Evolutionary conservation across 2,888 invertebrate species (phyloP).

Genomic region (Adelphocoris suturalis): DNA sequence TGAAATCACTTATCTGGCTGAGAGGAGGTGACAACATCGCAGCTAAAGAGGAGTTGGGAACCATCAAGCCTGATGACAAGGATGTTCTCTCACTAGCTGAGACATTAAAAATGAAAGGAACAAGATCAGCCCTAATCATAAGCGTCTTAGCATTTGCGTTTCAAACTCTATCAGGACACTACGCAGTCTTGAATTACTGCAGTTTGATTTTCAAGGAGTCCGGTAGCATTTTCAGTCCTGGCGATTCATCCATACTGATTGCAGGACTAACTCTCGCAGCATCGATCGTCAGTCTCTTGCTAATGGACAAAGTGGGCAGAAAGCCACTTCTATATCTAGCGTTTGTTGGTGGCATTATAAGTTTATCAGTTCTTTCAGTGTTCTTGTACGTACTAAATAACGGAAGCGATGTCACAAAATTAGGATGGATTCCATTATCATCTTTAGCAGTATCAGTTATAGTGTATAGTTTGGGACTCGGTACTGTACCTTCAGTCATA

Average conservation of each 20-base stretch:
- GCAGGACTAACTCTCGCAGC: neutral
- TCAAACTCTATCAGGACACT: slow-evolving; percentile 53
- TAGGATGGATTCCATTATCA: slow-evolving; percentile 50
- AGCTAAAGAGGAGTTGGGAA: slow-evolving; percentile 4
- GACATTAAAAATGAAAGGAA: slow-evolving; percentile 28
- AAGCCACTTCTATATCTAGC: slow-evolving; percentile 45
- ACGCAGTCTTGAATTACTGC: slow-evolving; percentile 47
- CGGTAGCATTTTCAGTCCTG: slow-evolving; percentile 49
- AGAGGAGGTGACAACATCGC: neutral
- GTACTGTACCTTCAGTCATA: slow-evolving; percentile 21
- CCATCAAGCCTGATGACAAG: neutral
- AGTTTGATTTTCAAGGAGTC: slow-evolving; percentile 51
- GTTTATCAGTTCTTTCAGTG: neutral
- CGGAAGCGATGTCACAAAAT: neutral
- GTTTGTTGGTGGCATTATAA: neutral
- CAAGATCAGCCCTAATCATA: slow-evolving; percentile 41
- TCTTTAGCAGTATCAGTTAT: slow-evolving; percentile 17
- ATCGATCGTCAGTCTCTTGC: neutral
- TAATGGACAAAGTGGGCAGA: slow-evolving; percentile 54
- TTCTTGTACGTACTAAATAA: slow-evolving; percentile 23
- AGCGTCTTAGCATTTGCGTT: slow-evolving; percentile 17
- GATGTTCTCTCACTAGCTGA: neutral
- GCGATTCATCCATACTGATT: slow-evolving; percentile 50
- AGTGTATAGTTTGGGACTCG: slow-evolving; percentile 50
- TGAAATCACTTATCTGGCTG: slow-evolving; percentile 46